Percentiles rank a stretch among this genome's conserved stretches.
Evolutionary conservation across 2,888 invertebrate species (phyloP).

Genomic region (Barypeithes pellucidus): DNA sequence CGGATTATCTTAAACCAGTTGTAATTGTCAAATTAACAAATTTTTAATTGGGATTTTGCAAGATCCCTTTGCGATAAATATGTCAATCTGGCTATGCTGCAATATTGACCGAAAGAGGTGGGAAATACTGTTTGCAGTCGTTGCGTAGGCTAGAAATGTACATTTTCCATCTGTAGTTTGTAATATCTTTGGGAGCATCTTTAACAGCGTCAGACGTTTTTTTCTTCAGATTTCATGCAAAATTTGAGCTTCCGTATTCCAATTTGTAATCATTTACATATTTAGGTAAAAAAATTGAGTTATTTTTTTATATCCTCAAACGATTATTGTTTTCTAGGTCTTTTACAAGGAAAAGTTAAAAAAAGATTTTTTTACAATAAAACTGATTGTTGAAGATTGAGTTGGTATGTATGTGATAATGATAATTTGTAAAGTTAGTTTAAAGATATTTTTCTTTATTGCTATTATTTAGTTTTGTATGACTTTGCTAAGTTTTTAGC

Average conservation of each 20-base stretch:
- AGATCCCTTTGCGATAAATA: too few relatives aligned
- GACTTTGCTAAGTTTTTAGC: slow-evolving; percentile 44
- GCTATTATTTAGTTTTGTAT: slow-evolving; percentile 45
- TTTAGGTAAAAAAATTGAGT: not conserved
- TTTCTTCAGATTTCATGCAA: not conserved
- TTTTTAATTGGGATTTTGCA: too few relatives aligned
- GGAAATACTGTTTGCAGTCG: too few relatives aligned
- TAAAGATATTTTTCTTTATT: slow-evolving; percentile 46
- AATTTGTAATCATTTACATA: not conserved
- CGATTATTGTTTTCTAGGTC: not conserved
- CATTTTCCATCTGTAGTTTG: too few relatives aligned
- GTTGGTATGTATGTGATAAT: slow-evolving; percentile 53
- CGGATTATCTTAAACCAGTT: too few relatives aligned
- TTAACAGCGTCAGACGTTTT: too few relatives aligned
- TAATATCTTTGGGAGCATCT: too few relatives aligned
- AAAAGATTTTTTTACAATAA: not conserved
- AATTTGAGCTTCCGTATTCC: slow-evolving; percentile 1
- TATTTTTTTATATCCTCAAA: not conserved
- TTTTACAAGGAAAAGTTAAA: slow-evolving; percentile 7
- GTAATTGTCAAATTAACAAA: too few relatives aligned
- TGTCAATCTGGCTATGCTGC: too few relatives aligned
- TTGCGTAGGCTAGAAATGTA: too few relatives aligned
- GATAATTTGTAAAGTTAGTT: slow-evolving; percentile 36
- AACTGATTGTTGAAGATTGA: slow-evolving; percentile 14
- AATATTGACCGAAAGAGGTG: too few relatives aligned